phyloP scores from a whole-genome alignment of 2,797 vertebrate genomes.

The Lemur catta region DNA sequence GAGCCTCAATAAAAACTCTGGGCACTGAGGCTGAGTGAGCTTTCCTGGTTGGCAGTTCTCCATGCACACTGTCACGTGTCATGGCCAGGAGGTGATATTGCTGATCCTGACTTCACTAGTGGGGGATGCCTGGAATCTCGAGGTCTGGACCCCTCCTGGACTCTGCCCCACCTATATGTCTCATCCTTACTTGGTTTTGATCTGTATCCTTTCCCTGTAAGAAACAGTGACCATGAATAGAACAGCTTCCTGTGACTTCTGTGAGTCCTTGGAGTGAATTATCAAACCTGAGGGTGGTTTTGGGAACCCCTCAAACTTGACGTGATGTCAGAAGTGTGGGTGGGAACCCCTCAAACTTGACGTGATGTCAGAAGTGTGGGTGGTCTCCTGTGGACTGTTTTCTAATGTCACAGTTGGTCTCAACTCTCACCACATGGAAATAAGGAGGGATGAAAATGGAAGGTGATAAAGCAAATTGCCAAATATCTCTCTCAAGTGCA shows the following conservation, averaged over 20 bases:
- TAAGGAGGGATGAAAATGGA: background rate
- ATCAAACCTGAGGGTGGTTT: background rate
- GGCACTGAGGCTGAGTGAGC: background rate
- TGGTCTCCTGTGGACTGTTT: background rate
- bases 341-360: background rate
- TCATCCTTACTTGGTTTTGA: background rate
- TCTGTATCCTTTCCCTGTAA: background rate
- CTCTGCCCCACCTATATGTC: background rate
- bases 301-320: background rate
- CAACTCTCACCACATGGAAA: background rate
- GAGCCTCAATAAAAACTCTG: background rate
- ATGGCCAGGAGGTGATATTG: too few relatives aligned
- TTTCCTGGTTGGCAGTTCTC: background rate
- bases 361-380: background rate
- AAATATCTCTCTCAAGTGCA: background rate
- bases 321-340: background rate
- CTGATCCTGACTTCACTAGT: background rate
- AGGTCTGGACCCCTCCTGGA: background rate
- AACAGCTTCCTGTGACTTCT: background rate
- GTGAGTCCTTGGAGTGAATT: background rate
- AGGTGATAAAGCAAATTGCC: background rate
- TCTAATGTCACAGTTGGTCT: background rate
- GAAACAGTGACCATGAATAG: background rate
- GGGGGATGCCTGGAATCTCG: background rate
- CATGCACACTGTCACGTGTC: background rate